Evolutionary conservation across 2,113 vertebrate species (phyloP).

Genomic region (Xenopus borealis): DNA sequence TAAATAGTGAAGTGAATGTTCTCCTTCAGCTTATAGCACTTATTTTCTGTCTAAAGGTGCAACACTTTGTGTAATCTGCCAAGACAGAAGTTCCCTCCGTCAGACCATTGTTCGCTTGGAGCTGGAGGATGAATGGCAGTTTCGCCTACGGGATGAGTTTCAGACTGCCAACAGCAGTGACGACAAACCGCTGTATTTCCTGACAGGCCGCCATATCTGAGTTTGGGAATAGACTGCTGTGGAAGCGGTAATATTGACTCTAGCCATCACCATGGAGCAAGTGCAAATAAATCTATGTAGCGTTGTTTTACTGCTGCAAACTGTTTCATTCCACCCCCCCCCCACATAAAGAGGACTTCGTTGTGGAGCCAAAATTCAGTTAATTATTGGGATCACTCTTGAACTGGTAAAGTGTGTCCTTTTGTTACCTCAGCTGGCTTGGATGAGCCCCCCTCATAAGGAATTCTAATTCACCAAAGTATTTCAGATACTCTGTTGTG

Average conservation of each 20-base stretch:
- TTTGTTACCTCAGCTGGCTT: slow-evolving; percentile 38
- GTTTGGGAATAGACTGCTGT: slow-evolving; percentile 10
- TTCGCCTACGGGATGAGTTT: slow-evolving; percentile 94
- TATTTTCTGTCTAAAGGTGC: slow-evolving; percentile 72
- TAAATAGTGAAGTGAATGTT: too few relatives aligned
- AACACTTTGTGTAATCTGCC: slow-evolving; percentile 95
- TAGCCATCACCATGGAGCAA: slow-evolving; percentile 72
- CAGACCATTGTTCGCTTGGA: slow-evolving; percentile 93
- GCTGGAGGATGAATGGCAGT: slow-evolving; percentile 97
- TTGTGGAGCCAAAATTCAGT: background rate
- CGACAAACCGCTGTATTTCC: slow-evolving; percentile 92
- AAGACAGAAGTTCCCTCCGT: slow-evolving; percentile 91
- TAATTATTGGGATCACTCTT: background rate
- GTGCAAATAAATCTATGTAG: slow-evolving; percentile 64
- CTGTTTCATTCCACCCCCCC: background rate
- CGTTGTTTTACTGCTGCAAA: background rate
- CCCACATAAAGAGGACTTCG: background rate
- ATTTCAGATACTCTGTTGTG: slow-evolving; percentile 62
- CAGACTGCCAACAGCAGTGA: slow-evolving; percentile 96
- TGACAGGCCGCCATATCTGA: slow-evolving; percentile 92
- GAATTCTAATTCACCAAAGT: background rate
- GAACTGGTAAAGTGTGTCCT: background rate
- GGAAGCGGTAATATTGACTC: background rate
- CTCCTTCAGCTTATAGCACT: too few relatives aligned
- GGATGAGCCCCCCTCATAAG: slow-evolving; percentile 48